Evolutionary conservation across 2,113 vertebrate genomes (phyloP).

Genomic region (Osmerus mordax): DNA sequence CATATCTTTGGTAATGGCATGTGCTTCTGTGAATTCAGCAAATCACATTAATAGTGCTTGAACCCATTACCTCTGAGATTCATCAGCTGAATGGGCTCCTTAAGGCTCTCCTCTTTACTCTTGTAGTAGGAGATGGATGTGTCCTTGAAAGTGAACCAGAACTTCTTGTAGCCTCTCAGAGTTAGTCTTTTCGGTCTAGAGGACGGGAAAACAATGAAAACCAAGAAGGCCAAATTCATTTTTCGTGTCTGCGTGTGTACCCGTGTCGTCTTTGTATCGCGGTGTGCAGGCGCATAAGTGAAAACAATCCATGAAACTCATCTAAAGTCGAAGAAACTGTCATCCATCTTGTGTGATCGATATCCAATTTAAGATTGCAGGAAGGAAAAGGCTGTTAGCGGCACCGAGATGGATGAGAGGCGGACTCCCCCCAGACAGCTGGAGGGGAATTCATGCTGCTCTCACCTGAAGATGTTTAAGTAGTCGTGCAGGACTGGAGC

Average conservation of each 20-base stretch:
- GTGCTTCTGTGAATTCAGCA: neutral
- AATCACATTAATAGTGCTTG: neutral
- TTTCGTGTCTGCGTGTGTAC: neutral
- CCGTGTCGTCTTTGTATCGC: neutral
- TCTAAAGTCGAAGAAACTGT: neutral
- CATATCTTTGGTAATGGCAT: neutral
- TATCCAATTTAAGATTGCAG: neutral
- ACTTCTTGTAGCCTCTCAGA: conserved; percentile 78
- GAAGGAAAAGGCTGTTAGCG: neutral
- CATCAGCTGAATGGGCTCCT: conserved; percentile 76
- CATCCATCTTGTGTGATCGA: neutral
- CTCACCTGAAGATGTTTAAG: conserved; percentile 74
- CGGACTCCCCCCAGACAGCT: neutral
- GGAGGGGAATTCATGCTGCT: neutral
- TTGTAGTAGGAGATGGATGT: conserved; percentile 77
- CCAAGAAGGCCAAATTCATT: neutral
- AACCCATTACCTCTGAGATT: conserved; percentile 71
- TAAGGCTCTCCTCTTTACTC: conserved; percentile 70
- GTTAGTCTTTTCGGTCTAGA: conserved; percentile 77
- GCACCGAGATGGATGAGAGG: neutral
- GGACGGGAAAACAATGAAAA: neutral
- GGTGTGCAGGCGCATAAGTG: neutral
- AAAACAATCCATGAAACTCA: neutral
- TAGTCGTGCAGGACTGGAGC: conserved; percentile 69
- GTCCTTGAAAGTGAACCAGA: conserved; percentile 80